phyloP scores from a whole-genome alignment of 1,140 invertebrate species.

The Eriosoma lanigerum region DNA sequence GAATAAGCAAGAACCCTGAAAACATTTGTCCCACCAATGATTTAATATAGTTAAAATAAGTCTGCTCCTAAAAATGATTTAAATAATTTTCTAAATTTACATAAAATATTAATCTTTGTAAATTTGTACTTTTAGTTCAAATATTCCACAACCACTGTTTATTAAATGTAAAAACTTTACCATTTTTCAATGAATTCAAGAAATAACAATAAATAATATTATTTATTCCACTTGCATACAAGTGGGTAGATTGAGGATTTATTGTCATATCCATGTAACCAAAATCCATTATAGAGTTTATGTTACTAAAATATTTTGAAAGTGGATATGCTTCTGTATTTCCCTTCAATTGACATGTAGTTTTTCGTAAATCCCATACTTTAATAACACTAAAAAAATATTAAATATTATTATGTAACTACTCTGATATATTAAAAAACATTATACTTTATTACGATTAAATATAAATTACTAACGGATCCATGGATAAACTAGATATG shows the following conservation, averaged over 20 bases:
- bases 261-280: not conserved
- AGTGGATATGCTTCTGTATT: not conserved
- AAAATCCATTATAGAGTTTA: too few relatives aligned
- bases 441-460: not conserved
- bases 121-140: too few relatives aligned
- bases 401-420: too few relatives aligned
- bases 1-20: too few relatives aligned
- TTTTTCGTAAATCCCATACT: not conserved
- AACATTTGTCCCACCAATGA: too few relatives aligned
- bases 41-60: too few relatives aligned
- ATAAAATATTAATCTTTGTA: too few relatives aligned
- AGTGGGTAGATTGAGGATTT: not conserved
- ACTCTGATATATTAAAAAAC: too few relatives aligned
- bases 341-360: not conserved
- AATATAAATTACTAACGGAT: not conserved
- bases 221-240: constrained; percentile 18
- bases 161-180: too few relatives aligned
- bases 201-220: constrained; percentile 11
- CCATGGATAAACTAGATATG: not conserved
- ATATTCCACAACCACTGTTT: too few relatives aligned
- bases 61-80: too few relatives aligned
- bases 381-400: not conserved
- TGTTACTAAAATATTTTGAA: not conserved
- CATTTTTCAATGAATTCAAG: not conserved
- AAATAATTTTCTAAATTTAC: too few relatives aligned